phyloP scores from a whole-genome alignment of 1,140 invertebrate genomes.

The Contarinia nasturtii region DNA sequence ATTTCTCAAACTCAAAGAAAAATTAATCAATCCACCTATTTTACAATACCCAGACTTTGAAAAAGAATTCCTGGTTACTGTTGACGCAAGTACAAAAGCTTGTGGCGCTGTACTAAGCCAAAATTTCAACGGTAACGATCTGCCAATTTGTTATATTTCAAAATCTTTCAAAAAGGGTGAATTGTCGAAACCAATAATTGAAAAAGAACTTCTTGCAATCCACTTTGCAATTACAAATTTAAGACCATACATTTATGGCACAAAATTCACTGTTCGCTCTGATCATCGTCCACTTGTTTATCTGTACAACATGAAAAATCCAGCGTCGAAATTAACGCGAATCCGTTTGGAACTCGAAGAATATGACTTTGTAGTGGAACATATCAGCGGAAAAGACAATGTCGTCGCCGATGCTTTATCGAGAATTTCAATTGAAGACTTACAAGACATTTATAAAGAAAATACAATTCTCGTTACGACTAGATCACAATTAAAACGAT shows the following conservation, averaged over 20 bases:
- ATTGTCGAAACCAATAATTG: conserved; percentile 12
- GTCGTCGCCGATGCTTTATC: conserved; percentile 9
- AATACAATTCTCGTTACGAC: background rate
- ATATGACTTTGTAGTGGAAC: conserved; percentile 16
- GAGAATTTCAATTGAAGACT: conserved; percentile 1
- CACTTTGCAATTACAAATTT: conserved; percentile 25
- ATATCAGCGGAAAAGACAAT: conserved; percentile 11
- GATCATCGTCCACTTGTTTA: conserved; percentile 23
- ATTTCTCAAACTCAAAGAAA: conserved; percentile 10
- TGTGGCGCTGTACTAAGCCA: conserved; percentile 7
- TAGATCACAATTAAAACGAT: background rate
- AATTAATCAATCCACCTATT: conserved; percentile 9
- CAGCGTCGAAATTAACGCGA: conserved; percentile 14
- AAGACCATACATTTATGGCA: conserved; percentile 17
- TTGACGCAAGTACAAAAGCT: conserved; percentile 8
- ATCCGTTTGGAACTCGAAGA: conserved; percentile 8
- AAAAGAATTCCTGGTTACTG: conserved; percentile 16
- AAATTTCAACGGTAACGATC: conserved; percentile 9
- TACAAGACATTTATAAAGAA: conserved; percentile 4
- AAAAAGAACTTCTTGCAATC: conserved; percentile 17
- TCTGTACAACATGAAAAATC: conserved; percentile 18
- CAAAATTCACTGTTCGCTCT: conserved; percentile 13
- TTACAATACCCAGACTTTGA: conserved; percentile 18
- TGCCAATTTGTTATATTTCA: conserved; percentile 13
- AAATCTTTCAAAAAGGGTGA: conserved; percentile 12